Base-by-base conservation (phyloP, 2,113 vertebrate species). In the Caranx melampygus region DNA sequence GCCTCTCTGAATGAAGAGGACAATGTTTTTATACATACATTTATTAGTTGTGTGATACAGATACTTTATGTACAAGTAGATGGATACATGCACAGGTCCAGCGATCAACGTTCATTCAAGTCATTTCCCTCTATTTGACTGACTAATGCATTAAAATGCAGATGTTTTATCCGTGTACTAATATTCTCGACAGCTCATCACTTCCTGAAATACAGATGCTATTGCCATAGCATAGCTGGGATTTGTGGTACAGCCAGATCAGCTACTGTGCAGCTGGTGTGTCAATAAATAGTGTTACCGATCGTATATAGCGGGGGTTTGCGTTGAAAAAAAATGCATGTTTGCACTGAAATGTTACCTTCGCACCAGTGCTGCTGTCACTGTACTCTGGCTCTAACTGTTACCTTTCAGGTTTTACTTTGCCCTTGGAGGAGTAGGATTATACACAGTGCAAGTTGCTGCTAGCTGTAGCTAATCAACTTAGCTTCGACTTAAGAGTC, bases 381-480 rank as follows among this genome's bases (percentile, higher is more conserved):
- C 13, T 3, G 58, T 3, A 6, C 11, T 44, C 35, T 9, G 57
- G 31, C 37, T 45, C 0, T 5, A 47, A 3, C 54, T 35, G 16
- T 21, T 69, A 62, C 42, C 8, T 11, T 6, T 34, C 10, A 8
- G 3, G 18, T 31, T 70, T 31, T 66, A 58, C 2, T 67, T 10
- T 33, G n/a, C 2, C 62, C 6, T 40, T 6, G 35, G 21, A 33
- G 35, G 2, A 65, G 37, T 26, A 58, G 71, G 85, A 87, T 85
- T 86, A 89, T 18, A 70, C 34, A 34, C n/a, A 35, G 8, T 0
- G 3, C 51, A 72, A 68, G 35, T 78, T 70, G 44, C 37, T 45
- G 16, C 33, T 63, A 88, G 80, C 84, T 66, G n/a, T 26, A 58
- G 15, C 74, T 67, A 83, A 85, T 88, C 54, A 87, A 83, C 45